These are phyloP conservation scores for Megalops cyprinoides DNA, from an alignment of 2,797 vertebrate genomes.

Conservation along the genomic window DNA sequence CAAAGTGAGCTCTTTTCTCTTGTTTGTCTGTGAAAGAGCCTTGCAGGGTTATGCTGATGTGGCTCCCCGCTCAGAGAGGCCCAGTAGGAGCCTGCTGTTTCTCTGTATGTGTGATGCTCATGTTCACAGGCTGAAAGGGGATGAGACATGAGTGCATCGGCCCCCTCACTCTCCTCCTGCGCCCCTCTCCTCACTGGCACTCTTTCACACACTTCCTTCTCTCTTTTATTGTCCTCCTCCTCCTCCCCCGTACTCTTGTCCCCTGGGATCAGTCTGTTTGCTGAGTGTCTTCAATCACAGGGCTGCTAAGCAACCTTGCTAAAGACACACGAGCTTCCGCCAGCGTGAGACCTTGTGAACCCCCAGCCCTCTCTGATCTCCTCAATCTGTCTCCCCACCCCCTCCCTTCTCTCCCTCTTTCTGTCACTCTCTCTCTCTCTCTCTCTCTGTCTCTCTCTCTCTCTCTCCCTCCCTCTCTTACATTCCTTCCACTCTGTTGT, in stretches of 20 bases:
- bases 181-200: background rate
- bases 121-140: too few relatives aligned
- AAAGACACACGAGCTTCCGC: background rate
- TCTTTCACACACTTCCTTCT: background rate
- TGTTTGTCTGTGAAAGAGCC: slow-evolving; percentile 11
- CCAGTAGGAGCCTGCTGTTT: background rate
- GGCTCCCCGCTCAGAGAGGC: background rate
- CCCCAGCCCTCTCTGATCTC: background rate
- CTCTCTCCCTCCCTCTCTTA: slow-evolving; percentile 58
- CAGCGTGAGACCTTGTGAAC: background rate
- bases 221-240: slow-evolving; percentile 1
- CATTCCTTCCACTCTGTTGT: slow-evolving; percentile 57
- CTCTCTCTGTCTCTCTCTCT: background rate
- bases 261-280: background rate
- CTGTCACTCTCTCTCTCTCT: background rate
- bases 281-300: background rate
- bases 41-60: background rate
- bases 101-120: background rate
- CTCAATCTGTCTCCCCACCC: slow-evolving; percentile 14
- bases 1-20: background rate
- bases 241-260: background rate
- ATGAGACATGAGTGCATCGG: too few relatives aligned
- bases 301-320: background rate
- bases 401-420: background rate
- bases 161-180: background rate